phyloP scores from a whole-genome alignment of 1,140 invertebrate genomes.

The Sesamia nonagrioides region DNA sequence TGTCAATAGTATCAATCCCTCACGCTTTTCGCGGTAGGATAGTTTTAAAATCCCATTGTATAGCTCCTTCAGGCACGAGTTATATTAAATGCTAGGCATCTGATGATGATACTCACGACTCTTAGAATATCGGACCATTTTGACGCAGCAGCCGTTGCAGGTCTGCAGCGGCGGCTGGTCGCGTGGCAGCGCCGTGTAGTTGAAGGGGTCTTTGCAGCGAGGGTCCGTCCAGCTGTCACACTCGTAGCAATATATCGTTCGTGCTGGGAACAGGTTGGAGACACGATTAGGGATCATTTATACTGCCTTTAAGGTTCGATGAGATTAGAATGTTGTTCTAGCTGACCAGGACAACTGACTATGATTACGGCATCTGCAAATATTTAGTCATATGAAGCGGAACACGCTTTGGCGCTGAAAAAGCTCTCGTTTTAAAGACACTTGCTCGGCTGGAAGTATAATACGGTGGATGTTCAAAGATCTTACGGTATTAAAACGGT shows the following conservation, averaged over 20 bases:
- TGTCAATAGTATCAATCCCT: too few relatives aligned
- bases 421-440: too few relatives aligned
- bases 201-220: slow-evolving; percentile 96
- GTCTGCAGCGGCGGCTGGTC: slow-evolving; percentile 95
- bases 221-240: slow-evolving; percentile 96
- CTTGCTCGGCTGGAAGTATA: too few relatives aligned
- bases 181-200: slow-evolving; percentile 94
- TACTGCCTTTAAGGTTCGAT: not conserved
- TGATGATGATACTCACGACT: slow-evolving; percentile 91
- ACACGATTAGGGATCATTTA: not conserved
- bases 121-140: slow-evolving; percentile 96
- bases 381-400: too few relatives aligned
- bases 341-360: not conserved
- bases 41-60: too few relatives aligned
- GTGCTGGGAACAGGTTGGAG: slow-evolving; percentile 87
- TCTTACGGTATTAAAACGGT: too few relatives aligned
- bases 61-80: too few relatives aligned
- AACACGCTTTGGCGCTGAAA: too few relatives aligned
- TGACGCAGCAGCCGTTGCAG: slow-evolving; percentile 97
- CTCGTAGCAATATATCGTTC: slow-evolving; percentile 96
- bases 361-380: too few relatives aligned
- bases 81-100: too few relatives aligned
- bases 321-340: not conserved
- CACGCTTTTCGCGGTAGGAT: too few relatives aligned
- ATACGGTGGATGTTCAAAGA: too few relatives aligned